Percentiles rank a stretch among this genome's conserved stretches.
Conservation (phyloP, 2,797 vertebrate species). For the Naso thynnoides region DNA sequence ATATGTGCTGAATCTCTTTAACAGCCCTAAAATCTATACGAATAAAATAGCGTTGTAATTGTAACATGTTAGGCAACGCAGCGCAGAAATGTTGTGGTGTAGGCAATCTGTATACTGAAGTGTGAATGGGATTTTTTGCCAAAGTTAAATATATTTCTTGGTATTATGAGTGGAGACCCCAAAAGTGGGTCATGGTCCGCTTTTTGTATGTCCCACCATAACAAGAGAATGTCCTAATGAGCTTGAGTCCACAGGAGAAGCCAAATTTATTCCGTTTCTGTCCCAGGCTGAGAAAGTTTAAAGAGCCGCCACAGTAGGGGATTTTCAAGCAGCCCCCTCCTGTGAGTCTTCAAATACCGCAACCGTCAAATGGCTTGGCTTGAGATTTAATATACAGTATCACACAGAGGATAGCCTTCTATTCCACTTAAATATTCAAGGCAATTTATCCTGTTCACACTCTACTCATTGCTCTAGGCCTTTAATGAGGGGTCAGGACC, state of each 20-base stretch:
- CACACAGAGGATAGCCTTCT: conserved; percentile 65
- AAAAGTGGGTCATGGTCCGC: conserved; percentile 71
- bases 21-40: too few relatives aligned
- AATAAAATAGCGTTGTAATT: too few relatives aligned
- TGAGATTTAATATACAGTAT: conserved; percentile 63
- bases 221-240: conserved; percentile 73
- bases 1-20: too few relatives aligned
- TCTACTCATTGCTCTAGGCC: conserved; percentile 51
- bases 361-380: conserved; percentile 76
- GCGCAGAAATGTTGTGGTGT: neutral
- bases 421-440: conserved; percentile 66
- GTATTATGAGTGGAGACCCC: conserved; percentile 36
- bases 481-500: conserved; percentile 55
- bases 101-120: neutral
- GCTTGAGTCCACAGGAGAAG: conserved; percentile 63
- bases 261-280: conserved; percentile 72
- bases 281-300: conserved; percentile 75
- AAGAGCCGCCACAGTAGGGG: conserved; percentile 75
- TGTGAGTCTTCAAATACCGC: conserved; percentile 77
- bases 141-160: conserved; percentile 50
- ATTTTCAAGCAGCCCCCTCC: conserved; percentile 75
- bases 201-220: conserved; percentile 62
- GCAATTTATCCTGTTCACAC: conserved; percentile 47
- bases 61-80: too few relatives aligned
- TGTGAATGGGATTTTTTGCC: conserved; percentile 25